Percentiles rank a stretch among this genome's conserved stretches.
phyloP scores from a whole-genome alignment of 2,797 vertebrate species.

The Zenarchopterus dispar region DNA sequence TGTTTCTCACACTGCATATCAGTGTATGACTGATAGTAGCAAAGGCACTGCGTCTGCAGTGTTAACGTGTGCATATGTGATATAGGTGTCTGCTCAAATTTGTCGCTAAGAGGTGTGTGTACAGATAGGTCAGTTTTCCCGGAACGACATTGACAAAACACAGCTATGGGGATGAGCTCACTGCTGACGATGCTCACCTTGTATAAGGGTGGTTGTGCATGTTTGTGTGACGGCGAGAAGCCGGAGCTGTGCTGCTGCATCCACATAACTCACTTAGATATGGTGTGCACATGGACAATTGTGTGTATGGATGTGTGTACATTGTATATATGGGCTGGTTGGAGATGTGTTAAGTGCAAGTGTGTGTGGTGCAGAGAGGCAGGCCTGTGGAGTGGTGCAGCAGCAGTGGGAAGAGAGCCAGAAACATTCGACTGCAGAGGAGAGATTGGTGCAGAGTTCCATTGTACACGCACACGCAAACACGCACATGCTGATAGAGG shows the following conservation, averaged over 20 bases:
- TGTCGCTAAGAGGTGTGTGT: conserved; percentile 4
- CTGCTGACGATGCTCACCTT: conserved; percentile 51
- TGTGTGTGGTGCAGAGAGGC: conserved; percentile 68
- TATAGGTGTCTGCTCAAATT: neutral
- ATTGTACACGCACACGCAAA: conserved; percentile 35
- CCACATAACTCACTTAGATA: conserved; percentile 27
- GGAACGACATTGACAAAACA: conserved; percentile 57
- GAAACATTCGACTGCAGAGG: conserved; percentile 80
- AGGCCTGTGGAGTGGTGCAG: conserved; percentile 79
- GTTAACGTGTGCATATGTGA: neutral
- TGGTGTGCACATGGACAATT: conserved; percentile 24
- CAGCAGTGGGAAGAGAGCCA: conserved; percentile 81
- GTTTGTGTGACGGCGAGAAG: conserved; percentile 10
- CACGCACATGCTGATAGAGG: conserved; percentile 36
- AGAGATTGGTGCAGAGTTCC: conserved; percentile 81
- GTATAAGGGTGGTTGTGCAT: conserved; percentile 2
- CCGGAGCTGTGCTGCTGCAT: conserved; percentile 38
- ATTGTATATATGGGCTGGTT: conserved; percentile 52
- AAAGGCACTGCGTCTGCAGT: conserved; percentile 5
- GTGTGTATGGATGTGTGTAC: conserved; percentile 25
- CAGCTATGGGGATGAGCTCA: conserved; percentile 39
- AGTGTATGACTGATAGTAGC: neutral
- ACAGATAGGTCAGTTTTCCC: conserved; percentile 27
- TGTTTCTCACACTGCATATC: conserved; percentile 19
- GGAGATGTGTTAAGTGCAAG: conserved; percentile 32